Evolutionary conservation across 2,113 vertebrate genomes (phyloP).

Genomic region (Brachypteracias leptosomus): DNA sequence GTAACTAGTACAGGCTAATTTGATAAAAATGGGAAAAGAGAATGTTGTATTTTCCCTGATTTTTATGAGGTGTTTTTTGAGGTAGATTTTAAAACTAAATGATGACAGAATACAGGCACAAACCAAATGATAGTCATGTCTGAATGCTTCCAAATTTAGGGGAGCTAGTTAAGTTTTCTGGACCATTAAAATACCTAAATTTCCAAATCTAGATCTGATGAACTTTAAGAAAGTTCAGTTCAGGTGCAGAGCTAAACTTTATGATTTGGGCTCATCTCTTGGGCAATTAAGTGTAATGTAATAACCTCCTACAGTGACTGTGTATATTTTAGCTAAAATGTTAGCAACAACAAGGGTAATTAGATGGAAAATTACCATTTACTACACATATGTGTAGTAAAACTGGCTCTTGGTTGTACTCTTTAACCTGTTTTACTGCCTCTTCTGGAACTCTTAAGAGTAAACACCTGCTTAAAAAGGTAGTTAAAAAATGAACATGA

Average conservation of each 20-base stretch:
- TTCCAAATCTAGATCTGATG: neutral
- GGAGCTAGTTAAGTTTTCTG: neutral
- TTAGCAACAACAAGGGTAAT: neutral
- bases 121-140: neutral
- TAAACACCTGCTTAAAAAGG: conserved; percentile 31
- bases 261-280: neutral
- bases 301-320: neutral
- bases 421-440: neutral
- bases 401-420: neutral
- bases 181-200: neutral
- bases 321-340: neutral
- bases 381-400: neutral
- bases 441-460: neutral
- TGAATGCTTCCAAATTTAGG: neutral
- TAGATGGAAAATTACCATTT: neutral
- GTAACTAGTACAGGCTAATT: neutral
- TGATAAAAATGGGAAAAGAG: neutral
- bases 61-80: neutral
- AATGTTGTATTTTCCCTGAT: neutral
- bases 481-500: neutral
- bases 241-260: neutral
- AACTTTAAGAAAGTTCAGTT: neutral
- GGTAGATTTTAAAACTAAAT: neutral
- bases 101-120: neutral
- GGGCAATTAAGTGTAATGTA: neutral